Base-by-base conservation (phyloP, 2,888 invertebrate genomes). In the Platycheirus rosarum region DNA sequence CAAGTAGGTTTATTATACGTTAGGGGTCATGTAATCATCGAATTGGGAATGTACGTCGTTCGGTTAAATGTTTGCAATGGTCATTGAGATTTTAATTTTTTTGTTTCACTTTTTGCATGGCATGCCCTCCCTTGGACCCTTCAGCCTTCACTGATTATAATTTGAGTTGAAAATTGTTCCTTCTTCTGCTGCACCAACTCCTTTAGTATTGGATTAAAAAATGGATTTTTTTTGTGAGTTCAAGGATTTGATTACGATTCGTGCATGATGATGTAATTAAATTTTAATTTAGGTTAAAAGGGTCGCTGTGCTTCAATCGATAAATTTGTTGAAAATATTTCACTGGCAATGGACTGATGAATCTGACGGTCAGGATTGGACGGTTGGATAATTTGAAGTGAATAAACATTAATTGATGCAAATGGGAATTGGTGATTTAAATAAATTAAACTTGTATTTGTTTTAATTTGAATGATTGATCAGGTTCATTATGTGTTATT, bases 1-100 rank as follows among this genome's bases (percentile, higher is more conserved):
- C 62, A 62, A 77, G 60, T 44, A 44, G 71, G 37, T 77, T 77
- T 77, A 82, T 82, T 71, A 73, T 82, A 77, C 82, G 77, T 82
- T 82, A 82, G 77, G 77, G 82, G 82, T 77, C 82, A 73, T 82
- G 82, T 82, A 82, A 77, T 82, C 82, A 82, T 76, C 82, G 77
- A 77, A 82, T 82, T 77, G 82, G 77, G 82, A 82, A 63, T 82
- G 77, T 68, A 49, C 63, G 77, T 73, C 73, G n/a, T n/a, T n/a
- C n/a, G 82, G 66, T 68, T 68, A 77, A 82, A 82, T 82, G 77
- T 82, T 82, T 82, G 82, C 82, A 51, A 71, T 82, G 82, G 82
- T 68, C 82, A 82, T 82, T 82, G 68, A 73, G 77, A 82, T 70
- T 82, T 62, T 66, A 71, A 55, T 53, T 79, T 62, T 46, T 26